phyloP scores from a whole-genome alignment of 2,888 invertebrate species.

The Lasioglossum leucozonium region DNA sequence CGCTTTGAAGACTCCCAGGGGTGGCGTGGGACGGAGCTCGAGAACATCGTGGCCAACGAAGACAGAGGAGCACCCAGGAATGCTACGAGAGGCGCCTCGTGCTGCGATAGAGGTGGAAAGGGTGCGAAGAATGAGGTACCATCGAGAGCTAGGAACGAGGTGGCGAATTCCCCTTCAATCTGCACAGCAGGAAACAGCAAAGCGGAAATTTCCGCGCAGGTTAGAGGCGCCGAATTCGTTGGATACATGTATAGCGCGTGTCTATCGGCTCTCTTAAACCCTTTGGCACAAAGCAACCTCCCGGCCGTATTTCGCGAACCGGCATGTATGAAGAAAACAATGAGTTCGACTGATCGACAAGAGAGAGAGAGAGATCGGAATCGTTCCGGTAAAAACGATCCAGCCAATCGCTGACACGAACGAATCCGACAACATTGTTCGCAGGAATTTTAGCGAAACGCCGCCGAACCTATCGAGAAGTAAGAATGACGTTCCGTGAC shows the following conservation, averaged over 20 bases:
- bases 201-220: slow-evolving; percentile 59
- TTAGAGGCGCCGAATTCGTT: slow-evolving; percentile 63
- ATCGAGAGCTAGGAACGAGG: slow-evolving; percentile 50
- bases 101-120: slow-evolving; percentile 27
- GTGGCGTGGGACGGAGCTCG: slow-evolving; percentile 41
- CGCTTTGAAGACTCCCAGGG: slow-evolving; percentile 69
- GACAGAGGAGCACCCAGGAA: slow-evolving; percentile 46
- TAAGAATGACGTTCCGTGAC: too few relatives aligned
- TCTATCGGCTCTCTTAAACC: slow-evolving; percentile 49
- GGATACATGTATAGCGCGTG: slow-evolving; percentile 3
- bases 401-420: background rate
- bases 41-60: slow-evolving; percentile 40
- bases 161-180: slow-evolving; percentile 59
- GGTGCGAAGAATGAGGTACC: slow-evolving; percentile 51
- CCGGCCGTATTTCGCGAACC: slow-evolving; percentile 13
- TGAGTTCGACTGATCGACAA: background rate
- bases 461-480: too few relatives aligned
- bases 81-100: slow-evolving; percentile 55
- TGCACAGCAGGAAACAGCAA: slow-evolving; percentile 41
- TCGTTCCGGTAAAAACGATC: slow-evolving; percentile 1
- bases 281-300: slow-evolving; percentile 13
- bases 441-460: slow-evolving; percentile 13
- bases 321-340: slow-evolving; percentile 21
- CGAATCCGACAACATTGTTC: slow-evolving; percentile 18
- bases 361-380: slow-evolving; percentile 4